Evolutionary conservation across 2,113 vertebrate species (phyloP).

Genomic region (Siphamia tubifer): DNA sequence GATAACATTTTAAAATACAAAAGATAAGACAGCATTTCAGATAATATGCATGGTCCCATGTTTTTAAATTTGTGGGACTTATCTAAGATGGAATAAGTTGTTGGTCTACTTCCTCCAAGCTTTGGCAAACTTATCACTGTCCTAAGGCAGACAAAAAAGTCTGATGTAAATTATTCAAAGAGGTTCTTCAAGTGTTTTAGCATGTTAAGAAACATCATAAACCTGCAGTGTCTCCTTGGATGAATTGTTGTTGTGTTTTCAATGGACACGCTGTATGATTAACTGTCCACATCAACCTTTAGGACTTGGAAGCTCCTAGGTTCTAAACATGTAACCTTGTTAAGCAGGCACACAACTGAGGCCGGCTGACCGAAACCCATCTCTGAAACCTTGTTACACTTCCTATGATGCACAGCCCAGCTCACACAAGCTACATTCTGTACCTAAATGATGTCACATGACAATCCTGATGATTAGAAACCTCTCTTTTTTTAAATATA

Average conservation of each 20-base stretch:
- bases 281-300: conserved; percentile 65
- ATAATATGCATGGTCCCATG: not conserved
- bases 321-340: conserved; percentile 75
- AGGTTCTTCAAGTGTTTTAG: conserved; percentile 18
- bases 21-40: conserved; percentile 18
- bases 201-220: conserved; percentile 34
- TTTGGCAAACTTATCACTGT: not conserved
- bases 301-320: conserved; percentile 65
- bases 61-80: not conserved
- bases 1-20: conserved; percentile 33
- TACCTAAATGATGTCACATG: conserved; percentile 77
- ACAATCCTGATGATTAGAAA: conserved; percentile 80
- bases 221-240: conserved; percentile 23
- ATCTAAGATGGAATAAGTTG: not conserved
- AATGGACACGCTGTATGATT: conserved; percentile 62
- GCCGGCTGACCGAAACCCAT: conserved; percentile 71
- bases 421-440: conserved; percentile 69
- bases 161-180: not conserved
- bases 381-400: conserved; percentile 77
- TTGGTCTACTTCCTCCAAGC: not conserved
- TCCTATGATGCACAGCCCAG: conserved; percentile 73
- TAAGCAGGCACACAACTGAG: conserved; percentile 64
- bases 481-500: conserved; percentile 73
- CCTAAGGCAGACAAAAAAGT: not conserved
- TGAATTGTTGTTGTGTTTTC: conserved; percentile 46